Conservation (phyloP, 2,113 vertebrate species). For the Anarhynchus alexandrinus region DNA sequence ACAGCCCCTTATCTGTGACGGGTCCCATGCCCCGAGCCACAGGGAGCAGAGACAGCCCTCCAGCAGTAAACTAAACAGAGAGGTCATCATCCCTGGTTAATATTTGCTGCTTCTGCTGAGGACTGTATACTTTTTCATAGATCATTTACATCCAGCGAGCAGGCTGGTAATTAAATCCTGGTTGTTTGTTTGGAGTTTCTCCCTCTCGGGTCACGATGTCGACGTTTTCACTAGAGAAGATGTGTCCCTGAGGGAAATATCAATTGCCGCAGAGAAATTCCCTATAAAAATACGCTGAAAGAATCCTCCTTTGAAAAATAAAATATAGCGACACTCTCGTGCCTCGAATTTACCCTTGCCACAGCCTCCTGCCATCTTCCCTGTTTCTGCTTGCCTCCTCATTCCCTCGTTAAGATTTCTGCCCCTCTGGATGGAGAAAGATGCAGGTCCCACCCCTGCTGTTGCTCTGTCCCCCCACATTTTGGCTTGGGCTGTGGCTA, state of each 20-base stretch:
- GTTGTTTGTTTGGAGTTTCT: constrained; percentile 68
- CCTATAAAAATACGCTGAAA: constrained; percentile 46
- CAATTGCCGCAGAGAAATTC: constrained; percentile 40
- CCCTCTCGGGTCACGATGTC: constrained; percentile 62
- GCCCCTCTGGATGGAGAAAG: not conserved
- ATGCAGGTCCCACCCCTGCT: not conserved
- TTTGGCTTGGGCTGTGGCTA: not conserved
- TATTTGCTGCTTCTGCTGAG: constrained; percentile 61
- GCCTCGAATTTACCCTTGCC: not conserved
- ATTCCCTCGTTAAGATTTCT: not conserved
- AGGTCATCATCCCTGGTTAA: constrained; percentile 63
- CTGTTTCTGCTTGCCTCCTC: not conserved
- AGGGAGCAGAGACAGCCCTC: constrained; percentile 50
- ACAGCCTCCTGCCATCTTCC: not conserved
- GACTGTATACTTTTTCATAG: constrained; percentile 62
- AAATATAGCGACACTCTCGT: not conserved
- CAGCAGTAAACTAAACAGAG: constrained; percentile 66
- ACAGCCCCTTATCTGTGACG: not conserved
- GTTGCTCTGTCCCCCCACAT: not conserved
- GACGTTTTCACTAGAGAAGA: constrained; percentile 74
- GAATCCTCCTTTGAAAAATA: constrained; percentile 48
- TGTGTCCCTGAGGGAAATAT: constrained; percentile 61
- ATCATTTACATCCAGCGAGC: constrained; percentile 66
- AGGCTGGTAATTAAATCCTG: constrained; percentile 69
- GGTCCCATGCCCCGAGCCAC: constrained; percentile 34